Evolutionary conservation across 1,140 invertebrate genomes (phyloP), one percentile per base, ranked within the genome.

Genomic region (Thalassaphorura encarpata): DNA sequence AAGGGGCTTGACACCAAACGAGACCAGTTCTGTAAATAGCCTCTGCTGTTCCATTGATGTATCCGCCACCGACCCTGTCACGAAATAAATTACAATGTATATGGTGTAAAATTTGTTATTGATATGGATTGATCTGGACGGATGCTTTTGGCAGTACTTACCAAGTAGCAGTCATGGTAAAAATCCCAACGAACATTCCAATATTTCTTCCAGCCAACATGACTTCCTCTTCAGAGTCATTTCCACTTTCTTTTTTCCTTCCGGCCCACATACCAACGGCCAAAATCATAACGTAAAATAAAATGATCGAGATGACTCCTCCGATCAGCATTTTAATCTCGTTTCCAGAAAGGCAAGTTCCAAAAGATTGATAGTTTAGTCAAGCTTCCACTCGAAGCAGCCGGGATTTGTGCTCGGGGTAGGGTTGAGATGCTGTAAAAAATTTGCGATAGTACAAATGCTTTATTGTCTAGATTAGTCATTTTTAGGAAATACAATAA

Each of bases 31-130:
- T 79, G 66, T 78, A 87, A 48, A 88, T 80, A 16, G 75, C 76
- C 69, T 89, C 87, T 2, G 85, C 84, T 26, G 86, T 86, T 48
- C 85, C 87, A 71, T 87, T 87, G 56, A 89, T 84, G 69, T 87
- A 89, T 21, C 83, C 84, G 39, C 85, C 85, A 24, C 85, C 86
- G 13, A 87, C 84, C n/a, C n/a, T n/a, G n/a, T n/a, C n/a, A n/a
- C n/a, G n/a, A n/a, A 21, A 19, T 18, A 18, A 29, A n/a, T 18
- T 46, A 19, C n/a, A 19, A 23, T 52, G 16, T 52, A 21, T 13
- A 15, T 18, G 19, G 31, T 26, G 45, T 11, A 48, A 33, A 18
- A 27, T 52, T 43, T 31, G 16, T 21, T n/a, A 36, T 31, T n/a
- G n/a, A n/a, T n/a, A n/a, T n/a, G n/a, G n/a, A n/a, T n/a, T n/a